Conservation (phyloP, 2,888 invertebrate species). For the Watsonalla cultraria region DNA sequence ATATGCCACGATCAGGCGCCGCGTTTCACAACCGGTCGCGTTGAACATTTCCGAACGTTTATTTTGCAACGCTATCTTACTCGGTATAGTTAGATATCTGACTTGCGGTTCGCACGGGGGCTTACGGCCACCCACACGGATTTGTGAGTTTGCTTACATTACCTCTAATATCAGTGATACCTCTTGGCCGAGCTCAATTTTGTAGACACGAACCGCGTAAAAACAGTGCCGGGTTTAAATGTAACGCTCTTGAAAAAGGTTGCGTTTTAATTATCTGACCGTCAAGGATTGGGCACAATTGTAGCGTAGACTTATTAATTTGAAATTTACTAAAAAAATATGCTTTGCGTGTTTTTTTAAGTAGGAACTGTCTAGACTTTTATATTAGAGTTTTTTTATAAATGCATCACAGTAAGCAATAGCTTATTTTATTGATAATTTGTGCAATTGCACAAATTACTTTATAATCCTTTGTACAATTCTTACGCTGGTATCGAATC, state of each 20-base stretch:
- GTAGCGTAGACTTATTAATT: too few relatives aligned
- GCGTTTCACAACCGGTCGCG: constrained; percentile 23
- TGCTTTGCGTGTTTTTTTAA: too few relatives aligned
- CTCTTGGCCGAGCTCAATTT: constrained; percentile 16
- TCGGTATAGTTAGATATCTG: constrained; percentile 15
- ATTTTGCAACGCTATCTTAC: constrained; percentile 33
- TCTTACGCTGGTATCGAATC: too few relatives aligned
- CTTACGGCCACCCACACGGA: constrained; percentile 39
- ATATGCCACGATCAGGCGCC: constrained; percentile 12
- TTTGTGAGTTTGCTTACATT: constrained; percentile 43
- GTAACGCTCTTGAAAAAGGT: constrained; percentile 19
- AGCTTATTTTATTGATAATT: too few relatives aligned
- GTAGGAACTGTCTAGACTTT: too few relatives aligned
- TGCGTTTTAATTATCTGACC: constrained; percentile 9
- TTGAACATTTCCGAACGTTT: constrained; percentile 36
- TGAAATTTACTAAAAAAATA: too few relatives aligned
- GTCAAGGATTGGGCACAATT: constrained; percentile 8
- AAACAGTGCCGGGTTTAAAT: constrained; percentile 13
- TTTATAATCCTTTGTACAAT: too few relatives aligned
- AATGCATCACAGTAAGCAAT: too few relatives aligned
- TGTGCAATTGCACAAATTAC: too few relatives aligned
- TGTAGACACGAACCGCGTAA: neutral
- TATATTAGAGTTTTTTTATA: too few relatives aligned
- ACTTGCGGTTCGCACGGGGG: constrained; percentile 39
- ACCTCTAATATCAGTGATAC: constrained; percentile 18